Conservation (phyloP, 2,113 vertebrate genomes). For the Oplegnathus fasciatus region DNA sequence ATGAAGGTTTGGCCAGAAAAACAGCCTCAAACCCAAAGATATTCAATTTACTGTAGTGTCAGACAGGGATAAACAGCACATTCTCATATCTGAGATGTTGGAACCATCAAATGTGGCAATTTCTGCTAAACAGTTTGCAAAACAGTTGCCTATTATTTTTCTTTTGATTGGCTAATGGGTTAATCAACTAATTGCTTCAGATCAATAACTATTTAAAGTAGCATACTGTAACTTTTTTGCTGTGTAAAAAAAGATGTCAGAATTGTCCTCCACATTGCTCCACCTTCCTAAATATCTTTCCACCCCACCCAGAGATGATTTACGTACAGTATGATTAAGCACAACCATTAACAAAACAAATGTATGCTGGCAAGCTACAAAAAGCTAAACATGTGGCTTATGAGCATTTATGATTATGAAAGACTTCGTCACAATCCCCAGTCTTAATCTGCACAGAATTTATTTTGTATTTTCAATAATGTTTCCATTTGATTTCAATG, state of each 20-base stretch:
- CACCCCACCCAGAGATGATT: background rate
- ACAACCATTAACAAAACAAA: constrained; percentile 16
- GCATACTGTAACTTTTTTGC: background rate
- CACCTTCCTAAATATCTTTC: background rate
- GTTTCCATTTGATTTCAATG: constrained; percentile 28
- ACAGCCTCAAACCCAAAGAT: too few relatives aligned
- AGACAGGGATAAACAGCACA: too few relatives aligned
- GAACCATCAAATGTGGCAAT: background rate
- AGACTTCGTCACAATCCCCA: constrained; percentile 19
- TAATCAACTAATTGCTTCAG: background rate
- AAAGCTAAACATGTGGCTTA: background rate
- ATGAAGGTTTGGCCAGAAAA: background rate
- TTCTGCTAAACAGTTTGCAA: too few relatives aligned
- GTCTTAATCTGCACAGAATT: constrained; percentile 10
- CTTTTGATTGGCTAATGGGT: background rate
- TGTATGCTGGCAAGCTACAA: background rate
- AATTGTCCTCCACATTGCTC: background rate
- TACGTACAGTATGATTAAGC: background rate
- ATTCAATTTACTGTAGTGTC: too few relatives aligned
- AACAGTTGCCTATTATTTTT: background rate
- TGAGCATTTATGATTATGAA: background rate
- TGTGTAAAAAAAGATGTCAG: background rate
- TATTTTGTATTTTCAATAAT: constrained; percentile 15
- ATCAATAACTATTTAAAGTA: background rate
- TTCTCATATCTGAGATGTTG: too few relatives aligned